phyloP scores from a whole-genome alignment of 2,797 vertebrate genomes.

The Lepilemur septentrionalis region DNA sequence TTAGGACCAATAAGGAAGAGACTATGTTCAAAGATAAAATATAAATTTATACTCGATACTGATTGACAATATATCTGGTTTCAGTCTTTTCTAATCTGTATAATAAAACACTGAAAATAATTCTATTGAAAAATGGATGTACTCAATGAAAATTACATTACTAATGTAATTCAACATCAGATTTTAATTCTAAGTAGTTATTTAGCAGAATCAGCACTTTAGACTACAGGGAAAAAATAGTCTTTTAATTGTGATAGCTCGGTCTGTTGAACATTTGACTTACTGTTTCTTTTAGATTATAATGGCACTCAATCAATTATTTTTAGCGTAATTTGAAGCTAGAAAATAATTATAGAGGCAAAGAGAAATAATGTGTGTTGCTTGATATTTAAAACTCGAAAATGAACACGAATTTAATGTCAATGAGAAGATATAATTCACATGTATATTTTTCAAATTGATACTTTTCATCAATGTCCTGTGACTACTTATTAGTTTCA shows the following conservation, averaged over 20 bases:
- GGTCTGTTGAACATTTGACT: slow-evolving; percentile 61
- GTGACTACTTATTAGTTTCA: neutral
- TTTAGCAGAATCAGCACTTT: slow-evolving; percentile 44
- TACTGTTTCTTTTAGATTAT: slow-evolving; percentile 52
- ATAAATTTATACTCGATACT: neutral
- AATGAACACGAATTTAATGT: slow-evolving; percentile 31
- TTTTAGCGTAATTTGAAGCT: slow-evolving; percentile 46
- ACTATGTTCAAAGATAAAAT: neutral
- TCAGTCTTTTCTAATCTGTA: neutral
- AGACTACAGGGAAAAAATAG: neutral
- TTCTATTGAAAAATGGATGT: neutral
- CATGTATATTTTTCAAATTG: neutral
- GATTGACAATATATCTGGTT: neutral
- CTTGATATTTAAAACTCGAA: slow-evolving; percentile 45
- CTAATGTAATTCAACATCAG: neutral
- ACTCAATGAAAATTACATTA: neutral
- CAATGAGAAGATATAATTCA: slow-evolving; percentile 16
- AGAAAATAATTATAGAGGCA: slow-evolving; percentile 53
- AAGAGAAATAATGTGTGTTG: slow-evolving; percentile 24
- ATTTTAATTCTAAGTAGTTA: slow-evolving; percentile 32
- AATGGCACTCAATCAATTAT: slow-evolving; percentile 13
- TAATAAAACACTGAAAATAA: neutral
- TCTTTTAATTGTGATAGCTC: slow-evolving; percentile 55
- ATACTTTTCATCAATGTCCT: neutral
- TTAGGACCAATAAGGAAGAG: neutral